phyloP scores from a whole-genome alignment of 2,113 vertebrate genomes.

The Turnix velox region DNA sequence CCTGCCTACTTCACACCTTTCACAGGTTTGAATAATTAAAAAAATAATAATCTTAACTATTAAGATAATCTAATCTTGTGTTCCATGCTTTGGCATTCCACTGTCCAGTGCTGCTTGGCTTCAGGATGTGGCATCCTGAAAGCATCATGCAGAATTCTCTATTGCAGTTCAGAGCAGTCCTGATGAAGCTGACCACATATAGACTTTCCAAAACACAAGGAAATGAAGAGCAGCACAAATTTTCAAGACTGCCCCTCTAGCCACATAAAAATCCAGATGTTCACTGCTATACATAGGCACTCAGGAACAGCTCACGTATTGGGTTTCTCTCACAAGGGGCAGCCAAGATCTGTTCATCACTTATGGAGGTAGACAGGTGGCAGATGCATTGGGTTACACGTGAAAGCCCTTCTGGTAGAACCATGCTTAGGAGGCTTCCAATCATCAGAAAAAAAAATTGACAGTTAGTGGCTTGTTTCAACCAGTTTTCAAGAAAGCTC shows the following conservation, averaged over 20 bases:
- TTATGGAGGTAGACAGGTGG: neutral
- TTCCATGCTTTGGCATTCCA: neutral
- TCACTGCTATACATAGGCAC: neutral
- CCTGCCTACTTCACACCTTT: neutral
- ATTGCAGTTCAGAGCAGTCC: neutral
- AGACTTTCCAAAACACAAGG: neutral
- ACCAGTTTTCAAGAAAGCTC: neutral
- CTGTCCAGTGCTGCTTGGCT: neutral
- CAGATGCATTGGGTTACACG: neutral
- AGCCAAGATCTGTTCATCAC: neutral
- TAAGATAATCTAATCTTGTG: neutral
- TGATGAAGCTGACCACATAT: accelerated
- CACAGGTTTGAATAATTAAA: neutral
- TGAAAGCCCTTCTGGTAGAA: neutral
- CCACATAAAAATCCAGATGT: neutral
- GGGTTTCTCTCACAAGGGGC: neutral
- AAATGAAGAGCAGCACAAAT: neutral
- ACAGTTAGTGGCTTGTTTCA: neutral
- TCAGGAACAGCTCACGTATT: neutral
- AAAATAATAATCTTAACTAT: neutral
- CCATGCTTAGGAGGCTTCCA: neutral
- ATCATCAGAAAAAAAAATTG: neutral
- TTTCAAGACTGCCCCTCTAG: neutral
- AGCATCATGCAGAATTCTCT: neutral
- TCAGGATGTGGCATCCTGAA: neutral